phyloP scores from a whole-genome alignment of 2,113 vertebrate genomes.

The Smithornis capensis region DNA sequence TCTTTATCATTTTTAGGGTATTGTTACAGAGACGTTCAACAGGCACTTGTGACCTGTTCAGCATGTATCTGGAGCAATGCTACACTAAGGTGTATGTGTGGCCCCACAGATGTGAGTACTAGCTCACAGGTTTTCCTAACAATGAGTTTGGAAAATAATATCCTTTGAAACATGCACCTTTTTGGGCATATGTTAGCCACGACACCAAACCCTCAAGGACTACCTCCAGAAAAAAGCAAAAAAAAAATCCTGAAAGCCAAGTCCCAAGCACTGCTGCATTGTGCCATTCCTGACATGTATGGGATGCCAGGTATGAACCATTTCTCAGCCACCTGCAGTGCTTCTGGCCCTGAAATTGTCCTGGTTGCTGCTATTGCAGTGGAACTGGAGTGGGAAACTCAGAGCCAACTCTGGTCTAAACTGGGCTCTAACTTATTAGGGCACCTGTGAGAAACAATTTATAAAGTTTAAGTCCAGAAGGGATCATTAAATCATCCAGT shows the following conservation, averaged over 20 bases:
- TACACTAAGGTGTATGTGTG: fast-evolving
- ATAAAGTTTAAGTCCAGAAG: not conserved
- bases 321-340: not conserved
- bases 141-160: not conserved
- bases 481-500: not conserved
- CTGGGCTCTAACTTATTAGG: not conserved
- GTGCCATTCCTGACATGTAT: not conserved
- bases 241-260: not conserved
- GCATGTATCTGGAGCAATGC: not conserved
- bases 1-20: not conserved
- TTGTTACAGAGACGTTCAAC: not conserved
- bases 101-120: not conserved
- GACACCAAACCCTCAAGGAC: not conserved
- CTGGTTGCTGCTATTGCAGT: not conserved
- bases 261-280: not conserved
- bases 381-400: not conserved
- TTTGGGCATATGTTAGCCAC: not conserved
- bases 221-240: not conserved
- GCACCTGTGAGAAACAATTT: not conserved
- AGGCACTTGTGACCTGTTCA: not conserved
- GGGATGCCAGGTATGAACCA: not conserved
- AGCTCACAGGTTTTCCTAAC: not conserved
- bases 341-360: not conserved
- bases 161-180: not conserved
- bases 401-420: not conserved